Evolutionary conservation across 2,888 invertebrate species (phyloP).

Genomic region (Odontomyia ornata): DNA sequence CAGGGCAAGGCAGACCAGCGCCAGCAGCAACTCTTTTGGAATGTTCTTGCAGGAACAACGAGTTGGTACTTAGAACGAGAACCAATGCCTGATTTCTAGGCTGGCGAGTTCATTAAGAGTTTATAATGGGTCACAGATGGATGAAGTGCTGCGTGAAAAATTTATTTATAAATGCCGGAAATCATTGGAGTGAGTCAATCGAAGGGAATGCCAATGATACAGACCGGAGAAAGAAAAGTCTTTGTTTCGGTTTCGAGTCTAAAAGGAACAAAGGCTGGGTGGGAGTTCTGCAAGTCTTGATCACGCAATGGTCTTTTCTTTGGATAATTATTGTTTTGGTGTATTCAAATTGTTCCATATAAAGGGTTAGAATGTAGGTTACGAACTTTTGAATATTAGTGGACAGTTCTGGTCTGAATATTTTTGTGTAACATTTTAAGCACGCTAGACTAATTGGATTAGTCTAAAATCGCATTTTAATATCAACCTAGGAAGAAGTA

Average conservation of each 20-base stretch:
- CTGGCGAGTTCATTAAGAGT: slow-evolving; percentile 12
- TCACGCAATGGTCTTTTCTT: neutral
- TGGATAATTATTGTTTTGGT: too few relatives aligned
- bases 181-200: slow-evolving; percentile 18
- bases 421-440: too few relatives aligned
- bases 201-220: neutral
- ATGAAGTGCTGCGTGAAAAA: neutral
- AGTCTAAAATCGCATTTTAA: too few relatives aligned
- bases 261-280: too few relatives aligned
- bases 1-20: neutral
- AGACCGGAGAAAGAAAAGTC: too few relatives aligned
- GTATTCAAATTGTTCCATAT: too few relatives aligned
- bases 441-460: too few relatives aligned
- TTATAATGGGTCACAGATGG: slow-evolving; percentile 12
- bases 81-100: neutral
- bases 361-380: too few relatives aligned
- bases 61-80: neutral
- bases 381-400: too few relatives aligned
- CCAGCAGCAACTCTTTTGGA: neutral
- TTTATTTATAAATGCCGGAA: slow-evolving; percentile 19
- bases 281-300: neutral
- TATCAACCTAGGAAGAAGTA: too few relatives aligned
- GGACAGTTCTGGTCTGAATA: too few relatives aligned
- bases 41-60: neutral
- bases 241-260: too few relatives aligned